Conservation (phyloP, 64 coral and sea anemone species). For the Dendrophyllia cribrosa region DNA sequence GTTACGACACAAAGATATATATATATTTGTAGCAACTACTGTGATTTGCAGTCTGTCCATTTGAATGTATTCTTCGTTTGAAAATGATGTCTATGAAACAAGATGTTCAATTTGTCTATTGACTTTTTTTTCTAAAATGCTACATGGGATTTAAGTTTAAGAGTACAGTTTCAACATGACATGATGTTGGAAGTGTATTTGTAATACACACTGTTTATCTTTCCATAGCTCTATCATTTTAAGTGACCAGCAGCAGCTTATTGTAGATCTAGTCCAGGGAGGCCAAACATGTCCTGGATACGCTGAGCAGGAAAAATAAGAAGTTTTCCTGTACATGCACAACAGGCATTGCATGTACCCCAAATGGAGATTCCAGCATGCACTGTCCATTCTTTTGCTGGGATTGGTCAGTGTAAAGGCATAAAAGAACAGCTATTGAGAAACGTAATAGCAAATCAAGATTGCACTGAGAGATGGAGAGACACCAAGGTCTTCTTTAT, state of each 20-base stretch:
- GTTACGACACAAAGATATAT: too few species aligned
- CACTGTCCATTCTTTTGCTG: constrained; percentile 20
- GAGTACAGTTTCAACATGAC: too few species aligned
- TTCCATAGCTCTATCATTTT: too few species aligned
- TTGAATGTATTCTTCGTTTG: too few species aligned
- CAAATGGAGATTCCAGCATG: neutral
- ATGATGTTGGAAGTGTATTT: too few species aligned
- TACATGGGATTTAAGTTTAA: too few species aligned
- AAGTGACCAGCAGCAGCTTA: neutral
- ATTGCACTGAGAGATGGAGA: constrained; percentile 10
- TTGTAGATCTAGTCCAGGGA: constrained; percentile 4
- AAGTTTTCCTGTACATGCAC: constrained; percentile 31
- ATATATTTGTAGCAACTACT: too few species aligned
- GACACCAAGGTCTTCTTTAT: constrained; percentile 10
- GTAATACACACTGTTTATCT: too few species aligned
- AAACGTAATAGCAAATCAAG: neutral
- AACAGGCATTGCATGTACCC: constrained; percentile 1
- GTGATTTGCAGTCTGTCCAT: too few species aligned
- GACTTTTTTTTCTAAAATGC: too few species aligned
- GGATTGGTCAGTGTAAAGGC: constrained; percentile 15
- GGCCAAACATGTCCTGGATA: constrained; percentile 7
- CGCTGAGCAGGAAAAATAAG: neutral
- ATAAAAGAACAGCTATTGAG: neutral
- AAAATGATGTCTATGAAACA: too few species aligned
- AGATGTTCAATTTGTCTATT: too few species aligned